phyloP scores from a whole-genome alignment of 2,113 vertebrate species.

The Crotalus tigris region DNA sequence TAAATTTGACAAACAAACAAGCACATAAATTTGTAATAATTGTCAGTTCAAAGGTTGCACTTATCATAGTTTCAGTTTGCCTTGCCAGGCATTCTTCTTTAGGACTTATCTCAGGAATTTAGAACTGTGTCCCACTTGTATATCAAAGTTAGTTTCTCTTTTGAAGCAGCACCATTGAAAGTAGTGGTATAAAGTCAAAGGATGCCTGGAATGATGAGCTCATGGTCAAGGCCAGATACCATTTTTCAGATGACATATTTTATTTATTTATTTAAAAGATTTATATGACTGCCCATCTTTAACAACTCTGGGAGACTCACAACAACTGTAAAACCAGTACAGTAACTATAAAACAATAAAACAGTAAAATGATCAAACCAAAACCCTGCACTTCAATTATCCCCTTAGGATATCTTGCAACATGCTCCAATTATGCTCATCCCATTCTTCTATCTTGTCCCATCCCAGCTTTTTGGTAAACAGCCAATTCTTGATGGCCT shows the following conservation, averaged over 20 bases:
- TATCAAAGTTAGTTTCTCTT: conserved; percentile 32
- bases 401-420: not conserved
- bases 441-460: not conserved
- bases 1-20: not conserved
- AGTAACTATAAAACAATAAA: not conserved
- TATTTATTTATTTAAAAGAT: not conserved
- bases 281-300: not conserved
- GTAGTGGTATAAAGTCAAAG: not conserved
- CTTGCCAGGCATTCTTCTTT: conserved; percentile 58
- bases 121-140: conserved; percentile 35
- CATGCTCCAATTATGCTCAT: not conserved
- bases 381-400: not conserved
- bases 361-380: not conserved
- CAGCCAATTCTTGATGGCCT: not conserved
- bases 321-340: not conserved
- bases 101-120: conserved; percentile 63
- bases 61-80: conserved; percentile 38
- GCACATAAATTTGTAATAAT: conserved; percentile 22
- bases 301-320: not conserved
- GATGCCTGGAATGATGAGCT: not conserved
- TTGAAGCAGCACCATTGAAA: not conserved
- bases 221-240: conserved; percentile 4
- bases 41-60: conserved; percentile 36
- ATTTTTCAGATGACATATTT: not conserved
- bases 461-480: not conserved